A percentile compares a stretch with the other conserved stretches of the same genome.
Evolutionary conservation across 2,797 vertebrate species (phyloP).

Genomic region (Phataginus tricuspis): DNA sequence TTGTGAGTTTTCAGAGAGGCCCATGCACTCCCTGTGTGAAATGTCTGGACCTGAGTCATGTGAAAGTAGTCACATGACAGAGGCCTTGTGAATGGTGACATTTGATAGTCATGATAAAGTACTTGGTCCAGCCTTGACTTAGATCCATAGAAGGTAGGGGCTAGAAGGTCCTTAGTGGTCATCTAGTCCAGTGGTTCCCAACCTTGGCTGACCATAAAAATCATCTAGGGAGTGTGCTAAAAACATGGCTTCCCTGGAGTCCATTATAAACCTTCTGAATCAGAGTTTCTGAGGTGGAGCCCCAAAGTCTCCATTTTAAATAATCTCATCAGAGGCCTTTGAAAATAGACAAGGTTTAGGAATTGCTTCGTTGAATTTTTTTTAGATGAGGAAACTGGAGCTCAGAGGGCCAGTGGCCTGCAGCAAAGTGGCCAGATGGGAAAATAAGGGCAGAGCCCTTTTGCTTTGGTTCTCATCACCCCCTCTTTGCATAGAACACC

Average conservation of each 20-base stretch:
- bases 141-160: not conserved
- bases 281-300: not conserved
- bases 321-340: constrained; percentile 40
- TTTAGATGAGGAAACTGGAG: constrained; percentile 33
- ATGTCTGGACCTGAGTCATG: constrained; percentile 18
- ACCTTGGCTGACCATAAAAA: constrained; percentile 24
- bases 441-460: constrained; percentile 42
- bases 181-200: constrained; percentile 7
- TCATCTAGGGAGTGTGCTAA: constrained; percentile 29
- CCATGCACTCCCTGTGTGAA: not conserved
- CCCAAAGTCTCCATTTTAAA: constrained; percentile 31
- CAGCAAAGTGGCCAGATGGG: not conserved
- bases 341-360: not conserved
- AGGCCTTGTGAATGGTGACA: constrained; percentile 10
- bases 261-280: constrained; percentile 11
- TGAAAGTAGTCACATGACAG: constrained; percentile 1
- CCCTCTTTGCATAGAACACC: not conserved
- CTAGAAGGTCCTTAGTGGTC: not conserved
- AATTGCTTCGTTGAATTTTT: constrained; percentile 37
- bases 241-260: constrained; percentile 27
- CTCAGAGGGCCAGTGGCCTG: not conserved
- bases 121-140: constrained; percentile 19
- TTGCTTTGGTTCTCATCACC: not conserved
- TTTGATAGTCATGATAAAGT: constrained; percentile 24
- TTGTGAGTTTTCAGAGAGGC: constrained; percentile 43